phyloP scores from a whole-genome alignment of 1,140 invertebrate species.

The Dreissena polymorpha region DNA sequence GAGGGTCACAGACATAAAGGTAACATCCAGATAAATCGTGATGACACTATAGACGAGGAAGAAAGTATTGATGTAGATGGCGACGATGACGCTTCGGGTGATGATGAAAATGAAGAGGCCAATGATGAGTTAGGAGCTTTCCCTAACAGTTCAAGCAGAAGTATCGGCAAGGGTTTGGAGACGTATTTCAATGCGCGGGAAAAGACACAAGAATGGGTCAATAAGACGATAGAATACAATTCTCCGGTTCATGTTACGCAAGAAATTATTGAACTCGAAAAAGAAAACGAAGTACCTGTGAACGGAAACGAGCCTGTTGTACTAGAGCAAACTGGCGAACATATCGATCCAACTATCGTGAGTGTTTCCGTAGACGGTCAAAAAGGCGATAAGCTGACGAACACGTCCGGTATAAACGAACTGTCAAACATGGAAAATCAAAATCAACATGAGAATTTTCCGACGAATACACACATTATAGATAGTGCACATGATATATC shows the following conservation, averaged over 20 bases:
- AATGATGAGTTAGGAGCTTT: constrained; percentile 6
- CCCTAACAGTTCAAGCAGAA: not conserved
- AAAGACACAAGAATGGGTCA: constrained; percentile 1
- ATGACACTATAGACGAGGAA: not conserved
- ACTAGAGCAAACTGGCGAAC: not conserved
- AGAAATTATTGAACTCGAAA: too few relatives aligned
- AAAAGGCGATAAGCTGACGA: not conserved
- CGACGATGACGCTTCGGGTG: not conserved
- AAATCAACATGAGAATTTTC: not conserved
- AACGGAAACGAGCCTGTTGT: constrained; percentile 1
- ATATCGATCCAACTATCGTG: not conserved
- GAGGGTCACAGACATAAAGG: not conserved
- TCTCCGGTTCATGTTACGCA: not conserved
- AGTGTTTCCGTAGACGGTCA: not conserved
- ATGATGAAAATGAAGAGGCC: not conserved
- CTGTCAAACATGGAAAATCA: not conserved
- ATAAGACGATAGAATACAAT: not conserved
- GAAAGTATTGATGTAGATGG: not conserved
- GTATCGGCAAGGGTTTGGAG: not conserved
- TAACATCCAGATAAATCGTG: not conserved
- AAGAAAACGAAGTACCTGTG: too few relatives aligned
- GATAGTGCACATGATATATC: not conserved
- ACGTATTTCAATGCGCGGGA: not conserved
- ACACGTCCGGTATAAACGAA: not conserved
- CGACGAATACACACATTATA: not conserved